These are phyloP conservation scores for Rhizoglyphus robini DNA, from an alignment of 1,140 invertebrate genomes.

Conservation along the genomic window DNA sequence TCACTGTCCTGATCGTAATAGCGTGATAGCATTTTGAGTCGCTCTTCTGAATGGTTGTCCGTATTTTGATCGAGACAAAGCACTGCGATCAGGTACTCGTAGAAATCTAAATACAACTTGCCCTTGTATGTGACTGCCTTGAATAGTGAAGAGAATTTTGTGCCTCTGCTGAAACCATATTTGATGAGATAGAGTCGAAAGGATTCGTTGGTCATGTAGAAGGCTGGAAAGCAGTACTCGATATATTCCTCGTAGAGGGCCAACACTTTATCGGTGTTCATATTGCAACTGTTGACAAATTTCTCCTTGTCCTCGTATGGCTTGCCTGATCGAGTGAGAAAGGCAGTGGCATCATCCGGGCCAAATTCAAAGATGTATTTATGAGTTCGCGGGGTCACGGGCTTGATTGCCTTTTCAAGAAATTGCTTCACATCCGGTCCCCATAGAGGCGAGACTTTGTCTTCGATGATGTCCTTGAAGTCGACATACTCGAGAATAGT, in stretches of 20 bases:
- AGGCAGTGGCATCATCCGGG: not conserved
- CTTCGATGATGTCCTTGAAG: not conserved
- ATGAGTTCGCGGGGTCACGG: too few relatives aligned
- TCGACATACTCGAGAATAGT: not conserved
- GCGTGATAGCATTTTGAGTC: not conserved
- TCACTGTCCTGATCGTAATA: not conserved
- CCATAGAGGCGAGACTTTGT: not conserved
- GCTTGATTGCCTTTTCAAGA: not conserved
- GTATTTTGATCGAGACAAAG: not conserved
- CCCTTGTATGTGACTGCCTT: not conserved
- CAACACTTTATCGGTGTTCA: not conserved
- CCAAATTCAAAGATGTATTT: not conserved
- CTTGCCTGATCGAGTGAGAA: not conserved
- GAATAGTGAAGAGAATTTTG: not conserved
- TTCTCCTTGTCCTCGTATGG: not conserved
- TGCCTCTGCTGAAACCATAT: not conserved
- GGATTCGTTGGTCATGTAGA: not conserved
- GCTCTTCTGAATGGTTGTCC: not conserved
- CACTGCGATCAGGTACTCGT: not conserved
- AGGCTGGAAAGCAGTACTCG: not conserved
- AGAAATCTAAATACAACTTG: not conserved
- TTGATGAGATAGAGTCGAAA: not conserved
- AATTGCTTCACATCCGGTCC: slow-evolving; percentile 4
- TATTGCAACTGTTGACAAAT: not conserved
- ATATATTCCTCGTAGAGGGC: not conserved